Percentiles rank a stretch among this genome's conserved stretches.
phyloP scores from a whole-genome alignment of 2,797 vertebrate genomes.

The Poeciliopsis infans region DNA sequence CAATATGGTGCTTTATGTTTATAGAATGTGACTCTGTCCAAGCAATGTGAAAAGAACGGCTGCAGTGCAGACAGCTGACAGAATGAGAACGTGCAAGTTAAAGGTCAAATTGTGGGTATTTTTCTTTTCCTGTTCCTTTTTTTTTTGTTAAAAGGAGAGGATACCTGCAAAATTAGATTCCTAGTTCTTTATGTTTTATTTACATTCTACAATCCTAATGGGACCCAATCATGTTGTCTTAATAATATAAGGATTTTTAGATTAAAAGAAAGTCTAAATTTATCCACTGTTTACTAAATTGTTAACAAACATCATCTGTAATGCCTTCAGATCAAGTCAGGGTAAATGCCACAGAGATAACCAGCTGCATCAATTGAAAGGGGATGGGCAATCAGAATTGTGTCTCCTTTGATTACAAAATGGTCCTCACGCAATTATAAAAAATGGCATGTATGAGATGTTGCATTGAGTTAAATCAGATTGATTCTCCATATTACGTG shows the following conservation, averaged over 20 bases:
- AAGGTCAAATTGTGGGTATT: constrained; percentile 45
- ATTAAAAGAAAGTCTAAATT: neutral
- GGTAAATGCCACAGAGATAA: constrained; percentile 21
- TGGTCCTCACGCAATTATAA: constrained; percentile 27
- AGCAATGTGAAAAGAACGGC: constrained; percentile 9
- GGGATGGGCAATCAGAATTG: constrained; percentile 24
- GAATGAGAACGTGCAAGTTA: constrained; percentile 46
- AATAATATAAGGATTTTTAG: constrained; percentile 21
- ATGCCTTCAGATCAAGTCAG: constrained; percentile 35
- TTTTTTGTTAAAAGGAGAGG: constrained; percentile 13
- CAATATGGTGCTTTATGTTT: neutral
- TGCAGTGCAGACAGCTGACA: constrained; percentile 41
- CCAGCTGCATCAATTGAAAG: constrained; percentile 18
- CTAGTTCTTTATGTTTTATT: neutral
- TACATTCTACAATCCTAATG: neutral
- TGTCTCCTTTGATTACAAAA: constrained; percentile 43
- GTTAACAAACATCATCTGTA: constrained; percentile 30
- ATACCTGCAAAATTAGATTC: constrained; percentile 11
- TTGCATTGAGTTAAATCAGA: constrained; percentile 49
- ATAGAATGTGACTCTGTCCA: constrained; percentile 16
- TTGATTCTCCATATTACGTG: constrained; percentile 13
- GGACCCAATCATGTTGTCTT: constrained; percentile 10
- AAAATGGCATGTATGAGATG: constrained; percentile 27
- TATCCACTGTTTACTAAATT: constrained; percentile 37
- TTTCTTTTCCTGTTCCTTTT: neutral